Evolutionary conservation across 2,888 invertebrate genomes (phyloP).

Genomic region (Stenichneumon culpator): DNA sequence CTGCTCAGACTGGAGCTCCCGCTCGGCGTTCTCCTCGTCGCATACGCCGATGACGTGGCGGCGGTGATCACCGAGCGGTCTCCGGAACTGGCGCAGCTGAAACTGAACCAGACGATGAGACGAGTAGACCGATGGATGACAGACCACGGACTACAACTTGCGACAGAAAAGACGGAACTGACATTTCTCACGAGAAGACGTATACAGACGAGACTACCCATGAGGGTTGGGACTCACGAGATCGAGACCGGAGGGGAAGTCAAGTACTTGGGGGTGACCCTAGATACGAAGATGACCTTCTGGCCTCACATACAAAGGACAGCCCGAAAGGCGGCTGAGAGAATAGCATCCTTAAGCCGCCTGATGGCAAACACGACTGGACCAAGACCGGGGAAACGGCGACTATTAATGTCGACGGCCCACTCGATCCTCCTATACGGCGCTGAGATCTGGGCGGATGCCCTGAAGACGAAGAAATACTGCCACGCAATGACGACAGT

Average conservation of each 20-base stretch:
- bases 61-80: constrained; percentile 44
- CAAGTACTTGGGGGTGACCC: constrained; percentile 60
- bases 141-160: constrained; percentile 52
- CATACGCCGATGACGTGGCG: too few relatives aligned
- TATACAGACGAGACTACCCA: constrained; percentile 55
- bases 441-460: constrained; percentile 64
- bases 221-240: constrained; percentile 55
- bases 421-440: constrained; percentile 71
- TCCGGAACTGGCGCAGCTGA: constrained; percentile 40
- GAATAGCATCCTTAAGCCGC: constrained; percentile 57
- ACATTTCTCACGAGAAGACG: constrained; percentile 63
- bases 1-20: too few relatives aligned
- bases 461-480: constrained; percentile 56
- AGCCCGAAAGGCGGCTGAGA: constrained; percentile 62
- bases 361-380: constrained; percentile 71
- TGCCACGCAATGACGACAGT: constrained; percentile 62
- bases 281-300: too few relatives aligned
- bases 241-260: constrained; percentile 48
- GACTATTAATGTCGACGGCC: constrained; percentile 48
- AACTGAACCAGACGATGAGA: constrained; percentile 48
- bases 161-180: constrained; percentile 67
- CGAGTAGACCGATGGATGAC: constrained; percentile 47
- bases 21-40: too few relatives aligned
- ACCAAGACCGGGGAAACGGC: constrained; percentile 51
- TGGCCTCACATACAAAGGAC: not conserved